These are phyloP conservation scores for Daboia siamensis DNA, from an alignment of 2,113 vertebrate genomes.

Conservation along the genomic window DNA sequence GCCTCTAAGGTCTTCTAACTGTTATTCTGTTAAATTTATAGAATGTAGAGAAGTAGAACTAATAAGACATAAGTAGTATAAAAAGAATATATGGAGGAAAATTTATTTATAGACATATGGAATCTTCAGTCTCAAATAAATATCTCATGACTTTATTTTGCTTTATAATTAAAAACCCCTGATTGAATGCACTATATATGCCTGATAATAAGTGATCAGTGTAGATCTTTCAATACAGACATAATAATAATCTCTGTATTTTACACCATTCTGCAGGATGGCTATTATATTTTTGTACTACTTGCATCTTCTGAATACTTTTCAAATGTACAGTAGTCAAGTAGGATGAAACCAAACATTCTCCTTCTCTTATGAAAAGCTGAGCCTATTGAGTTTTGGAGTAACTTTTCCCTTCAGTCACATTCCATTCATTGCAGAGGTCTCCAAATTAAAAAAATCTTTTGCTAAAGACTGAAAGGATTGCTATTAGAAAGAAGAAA, in stretches of 20 bases:
- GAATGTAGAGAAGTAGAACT: background rate
- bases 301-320: background rate
- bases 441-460: background rate
- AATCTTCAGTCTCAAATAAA: background rate
- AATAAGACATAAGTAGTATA: background rate
- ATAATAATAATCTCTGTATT: background rate
- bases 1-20: background rate
- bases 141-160: background rate
- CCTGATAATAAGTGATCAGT: background rate
- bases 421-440: background rate
- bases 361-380: background rate
- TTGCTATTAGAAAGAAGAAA: background rate
- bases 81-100: background rate
- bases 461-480: background rate
- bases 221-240: background rate
- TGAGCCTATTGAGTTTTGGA: background rate
- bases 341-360: background rate
- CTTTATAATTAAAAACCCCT: background rate
- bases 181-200: background rate
- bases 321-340: background rate
- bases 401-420: background rate
- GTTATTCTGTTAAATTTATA: background rate
- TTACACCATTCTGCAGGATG: background rate
- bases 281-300: background rate
- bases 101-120: background rate